A percentile compares a stretch with the other conserved stretches of the same genome.
These are phyloP conservation scores for Epinephelus lanceolatus DNA, from an alignment of 2,113 vertebrate species.

Conservation along the genomic window DNA sequence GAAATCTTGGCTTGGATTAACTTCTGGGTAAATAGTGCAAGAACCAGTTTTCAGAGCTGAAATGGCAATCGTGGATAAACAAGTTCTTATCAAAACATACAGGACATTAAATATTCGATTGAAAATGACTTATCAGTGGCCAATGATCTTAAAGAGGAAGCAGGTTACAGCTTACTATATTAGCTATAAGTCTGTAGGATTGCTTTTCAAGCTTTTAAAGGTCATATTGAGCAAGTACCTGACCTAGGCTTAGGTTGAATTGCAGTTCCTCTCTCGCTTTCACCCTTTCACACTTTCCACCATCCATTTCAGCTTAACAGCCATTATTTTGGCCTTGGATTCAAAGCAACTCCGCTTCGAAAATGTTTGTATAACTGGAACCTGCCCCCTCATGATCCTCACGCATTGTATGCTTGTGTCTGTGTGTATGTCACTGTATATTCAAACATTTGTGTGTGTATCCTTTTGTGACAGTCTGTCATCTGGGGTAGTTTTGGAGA, in stretches of 20 bases:
- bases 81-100: not conserved
- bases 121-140: too few species aligned
- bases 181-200: not conserved
- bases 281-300: not conserved
- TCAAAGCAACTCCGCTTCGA: not conserved
- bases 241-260: not conserved
- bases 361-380: not conserved
- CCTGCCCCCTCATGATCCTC: too few species aligned
- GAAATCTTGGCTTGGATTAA: not conserved
- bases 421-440: not conserved
- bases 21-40: not conserved
- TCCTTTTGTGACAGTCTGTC: slow-evolving; percentile 29
- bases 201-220: not conserved
- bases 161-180: too few species aligned
- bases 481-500: slow-evolving; percentile 28
- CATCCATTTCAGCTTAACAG: not conserved
- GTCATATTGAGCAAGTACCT: not conserved
- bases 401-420: not conserved
- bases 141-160: not conserved
- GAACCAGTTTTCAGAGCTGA: not conserved
- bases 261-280: too few species aligned
- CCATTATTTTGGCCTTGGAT: not conserved
- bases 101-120: not conserved
- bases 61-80: not conserved
- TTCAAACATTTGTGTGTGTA: not conserved